These are phyloP conservation scores for Ariolimax columbianus DNA, from an alignment of 2,888 invertebrate genomes.

Conservation along the genomic window DNA sequence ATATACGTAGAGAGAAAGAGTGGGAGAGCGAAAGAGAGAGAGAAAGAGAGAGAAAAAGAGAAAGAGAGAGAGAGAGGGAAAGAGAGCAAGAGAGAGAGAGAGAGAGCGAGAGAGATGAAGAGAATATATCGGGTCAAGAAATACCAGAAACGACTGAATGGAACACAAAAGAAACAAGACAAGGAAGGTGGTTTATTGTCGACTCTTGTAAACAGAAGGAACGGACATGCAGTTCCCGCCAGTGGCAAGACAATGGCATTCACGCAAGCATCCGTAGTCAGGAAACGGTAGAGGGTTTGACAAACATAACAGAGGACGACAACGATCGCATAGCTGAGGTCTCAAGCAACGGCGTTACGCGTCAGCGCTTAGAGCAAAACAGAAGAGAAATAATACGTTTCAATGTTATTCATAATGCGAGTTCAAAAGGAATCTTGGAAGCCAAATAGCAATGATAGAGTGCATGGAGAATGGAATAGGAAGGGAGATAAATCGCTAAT, in stretches of 20 bases:
- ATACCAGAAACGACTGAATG: background rate
- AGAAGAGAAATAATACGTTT: background rate
- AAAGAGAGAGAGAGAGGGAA: background rate
- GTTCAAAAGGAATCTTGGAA: background rate
- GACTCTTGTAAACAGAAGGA: background rate
- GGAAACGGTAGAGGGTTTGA: background rate
- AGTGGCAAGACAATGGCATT: background rate
- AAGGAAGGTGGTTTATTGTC: background rate
- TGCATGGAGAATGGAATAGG: background rate
- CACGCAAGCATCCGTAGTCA: background rate
- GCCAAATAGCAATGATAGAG: background rate
- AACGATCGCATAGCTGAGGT: background rate
- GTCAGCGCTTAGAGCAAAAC: background rate
- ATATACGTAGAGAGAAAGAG: background rate
- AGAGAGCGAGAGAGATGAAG: background rate
- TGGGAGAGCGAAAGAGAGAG: background rate
- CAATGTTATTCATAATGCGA: background rate
- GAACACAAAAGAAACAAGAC: background rate
- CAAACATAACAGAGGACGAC: background rate
- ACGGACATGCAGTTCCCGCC: background rate
- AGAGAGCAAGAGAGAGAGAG: background rate
- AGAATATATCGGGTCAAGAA: background rate
- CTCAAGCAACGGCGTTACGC: constrained; percentile 9
- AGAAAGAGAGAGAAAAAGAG: background rate
- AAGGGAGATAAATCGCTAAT: too few species aligned